A percentile compares a stretch with the other conserved stretches of the same genome.
Conservation (phyloP, 37 sponge, comb jelly and placozoan genomes). For the Theonella swinhoei region DNA sequence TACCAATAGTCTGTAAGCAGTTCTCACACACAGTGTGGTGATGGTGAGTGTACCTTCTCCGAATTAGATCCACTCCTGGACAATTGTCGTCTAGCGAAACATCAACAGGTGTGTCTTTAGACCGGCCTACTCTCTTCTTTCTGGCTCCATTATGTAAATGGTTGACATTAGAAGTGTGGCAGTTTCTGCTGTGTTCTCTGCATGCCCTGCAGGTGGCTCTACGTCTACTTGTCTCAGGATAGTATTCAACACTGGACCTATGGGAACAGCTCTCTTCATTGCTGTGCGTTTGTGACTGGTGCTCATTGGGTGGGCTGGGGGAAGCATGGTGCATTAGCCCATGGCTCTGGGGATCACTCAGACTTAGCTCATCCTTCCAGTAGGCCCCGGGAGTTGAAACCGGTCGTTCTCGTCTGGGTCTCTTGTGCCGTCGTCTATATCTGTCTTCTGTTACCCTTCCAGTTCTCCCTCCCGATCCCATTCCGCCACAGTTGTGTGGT, state of each 20-base stretch:
- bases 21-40: constrained; percentile 11
- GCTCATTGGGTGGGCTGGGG: not conserved
- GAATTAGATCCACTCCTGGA: constrained; percentile 28
- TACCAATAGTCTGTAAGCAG: constrained; percentile 11
- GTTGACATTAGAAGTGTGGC: not conserved
- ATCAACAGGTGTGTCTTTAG: constrained; percentile 27
- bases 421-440: not conserved
- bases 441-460: not conserved
- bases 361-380: not conserved
- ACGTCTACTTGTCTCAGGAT: not conserved
- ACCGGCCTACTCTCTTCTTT: not conserved
- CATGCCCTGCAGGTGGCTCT: not conserved
- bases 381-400: not conserved
- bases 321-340: too few species aligned
- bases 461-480: not conserved
- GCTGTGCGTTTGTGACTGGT: not conserved
- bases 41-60: constrained; percentile 5
- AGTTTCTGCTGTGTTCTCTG: not conserved
- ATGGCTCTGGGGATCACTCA: not conserved
- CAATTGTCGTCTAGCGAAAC: constrained; percentile 55
- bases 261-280: not conserved
- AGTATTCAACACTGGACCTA: not conserved
- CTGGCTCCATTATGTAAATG: not conserved
- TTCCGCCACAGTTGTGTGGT: not conserved
- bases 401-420: not conserved